Base-by-base conservation (phyloP, 2,888 invertebrate species). In the Diarsia dahlii region DNA sequence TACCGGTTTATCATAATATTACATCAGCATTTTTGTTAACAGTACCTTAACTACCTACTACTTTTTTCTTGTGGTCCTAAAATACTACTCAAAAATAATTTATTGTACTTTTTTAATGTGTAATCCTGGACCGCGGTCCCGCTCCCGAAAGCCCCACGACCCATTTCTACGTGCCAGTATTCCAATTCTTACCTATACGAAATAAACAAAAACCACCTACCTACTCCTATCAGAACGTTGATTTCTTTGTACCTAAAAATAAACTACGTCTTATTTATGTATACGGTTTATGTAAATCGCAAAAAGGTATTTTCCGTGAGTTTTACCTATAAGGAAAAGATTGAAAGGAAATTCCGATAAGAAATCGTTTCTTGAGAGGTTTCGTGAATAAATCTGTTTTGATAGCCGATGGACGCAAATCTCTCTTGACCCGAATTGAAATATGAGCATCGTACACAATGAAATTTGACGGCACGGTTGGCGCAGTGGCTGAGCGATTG, bases 281-380 rank as follows among this genome's bases (percentile, higher is more conserved):
- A 63, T 62, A 81, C 65, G n/a, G 62, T 74, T 48, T 56, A 81
- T 81, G 75, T 78, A 78, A 66, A 74, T 78, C 9, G 28, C 12
- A 13, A 62, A 54, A 81, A 78, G 78, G 74, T 54, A 81, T 66
- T 66, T 64, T 78, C 48, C 34, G 52, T 34, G 56, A 45, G 75
- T 28, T 28, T 56, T 50, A 58, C 48, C 15, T 60, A 20, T 54
- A 62, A 62, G 74, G 78, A 62, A 74, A 78, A 74, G 48, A 54
- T 74, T 74, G 39, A 66, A 60, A 48, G 34, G 9, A 54, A 76
- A 62, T 54, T 45, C 28, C 12, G 28, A 8, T 15, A n/a, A 60
- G 60, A 54, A 66, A 78, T 50, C 10, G 13, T 28, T 65, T 78
- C 73, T 73, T 60, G 52, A 60, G n/a, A 39, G 58, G 23, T 39